A percentile compares a stretch with the other conserved stretches of the same genome.
phyloP scores from a whole-genome alignment of 2,797 vertebrate species.

The Onychomys arenicola region DNA sequence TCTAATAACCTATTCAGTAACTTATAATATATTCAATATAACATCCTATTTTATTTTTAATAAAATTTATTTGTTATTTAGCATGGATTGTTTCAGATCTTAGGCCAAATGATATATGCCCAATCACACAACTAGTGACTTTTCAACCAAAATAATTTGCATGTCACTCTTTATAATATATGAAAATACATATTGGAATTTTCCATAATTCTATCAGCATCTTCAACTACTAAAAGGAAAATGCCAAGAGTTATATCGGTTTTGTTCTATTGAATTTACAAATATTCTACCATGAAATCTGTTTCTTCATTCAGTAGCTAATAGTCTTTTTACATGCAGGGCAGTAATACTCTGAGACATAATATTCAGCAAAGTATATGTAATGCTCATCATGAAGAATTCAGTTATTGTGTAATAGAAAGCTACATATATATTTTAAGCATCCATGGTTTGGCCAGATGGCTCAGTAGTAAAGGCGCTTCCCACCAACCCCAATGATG shows the following conservation, averaged over 20 bases:
- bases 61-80: not conserved
- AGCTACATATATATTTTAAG: not conserved
- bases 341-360: not conserved
- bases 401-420: not conserved
- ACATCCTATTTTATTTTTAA: not conserved
- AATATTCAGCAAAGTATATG: not conserved
- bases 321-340: not conserved
- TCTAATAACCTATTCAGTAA: not conserved
- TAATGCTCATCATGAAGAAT: not conserved
- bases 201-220: not conserved
- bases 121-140: not conserved
- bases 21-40: not conserved
- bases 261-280: not conserved
- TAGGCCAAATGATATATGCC: not conserved
- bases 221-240: not conserved
- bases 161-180: not conserved
- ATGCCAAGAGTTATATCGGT: not conserved
- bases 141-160: not conserved
- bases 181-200: not conserved
- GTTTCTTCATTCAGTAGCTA: not conserved
- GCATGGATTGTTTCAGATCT: not conserved
- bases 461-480: not conserved
- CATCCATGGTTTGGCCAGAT: not conserved
- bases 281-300: not conserved
- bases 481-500: too few species aligned